phyloP scores from a whole-genome alignment of 2,113 vertebrate genomes.

The Eurypyga helias region DNA sequence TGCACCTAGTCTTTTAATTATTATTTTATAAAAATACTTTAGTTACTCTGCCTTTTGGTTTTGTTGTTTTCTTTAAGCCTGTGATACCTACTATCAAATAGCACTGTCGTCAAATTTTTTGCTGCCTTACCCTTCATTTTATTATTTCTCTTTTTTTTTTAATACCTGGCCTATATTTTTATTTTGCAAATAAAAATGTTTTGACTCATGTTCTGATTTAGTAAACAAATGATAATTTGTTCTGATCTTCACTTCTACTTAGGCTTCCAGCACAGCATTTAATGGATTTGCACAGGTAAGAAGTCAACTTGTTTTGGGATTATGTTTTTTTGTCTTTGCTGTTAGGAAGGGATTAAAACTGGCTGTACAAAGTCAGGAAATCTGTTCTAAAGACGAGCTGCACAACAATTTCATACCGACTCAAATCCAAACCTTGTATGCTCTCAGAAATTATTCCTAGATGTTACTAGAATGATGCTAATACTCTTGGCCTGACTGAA shows the following conservation, averaged over 20 bases:
- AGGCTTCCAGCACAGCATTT: conserved; percentile 84
- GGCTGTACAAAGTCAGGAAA: not conserved
- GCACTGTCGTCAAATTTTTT: conserved; percentile 9
- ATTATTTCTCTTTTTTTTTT: not conserved
- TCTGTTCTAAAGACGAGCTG: not conserved
- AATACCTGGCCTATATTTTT: conserved; percentile 46
- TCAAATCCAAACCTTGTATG: not conserved
- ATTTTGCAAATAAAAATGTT: conserved; percentile 36
- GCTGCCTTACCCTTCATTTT: conserved; percentile 6
- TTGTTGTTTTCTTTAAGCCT: conserved; percentile 58
- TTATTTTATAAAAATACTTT: not conserved
- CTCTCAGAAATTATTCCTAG: not conserved
- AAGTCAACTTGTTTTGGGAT: not conserved
- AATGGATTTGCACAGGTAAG: conserved; percentile 91
- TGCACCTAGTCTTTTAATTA: not conserved
- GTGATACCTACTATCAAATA: conserved; percentile 46
- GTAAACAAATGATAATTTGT: conserved; percentile 17
- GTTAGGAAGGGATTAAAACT: not conserved
- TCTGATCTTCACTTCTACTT: conserved; percentile 73
- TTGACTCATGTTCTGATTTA: not conserved
- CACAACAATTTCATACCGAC: not conserved
- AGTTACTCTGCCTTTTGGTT: not conserved
- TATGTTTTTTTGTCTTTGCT: not conserved
- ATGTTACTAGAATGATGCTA: not conserved
- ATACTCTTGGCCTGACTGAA: not conserved